These are phyloP conservation scores for Diorhabda sublineata DNA, from an alignment of 1,140 invertebrate species.

Conservation along the genomic window DNA sequence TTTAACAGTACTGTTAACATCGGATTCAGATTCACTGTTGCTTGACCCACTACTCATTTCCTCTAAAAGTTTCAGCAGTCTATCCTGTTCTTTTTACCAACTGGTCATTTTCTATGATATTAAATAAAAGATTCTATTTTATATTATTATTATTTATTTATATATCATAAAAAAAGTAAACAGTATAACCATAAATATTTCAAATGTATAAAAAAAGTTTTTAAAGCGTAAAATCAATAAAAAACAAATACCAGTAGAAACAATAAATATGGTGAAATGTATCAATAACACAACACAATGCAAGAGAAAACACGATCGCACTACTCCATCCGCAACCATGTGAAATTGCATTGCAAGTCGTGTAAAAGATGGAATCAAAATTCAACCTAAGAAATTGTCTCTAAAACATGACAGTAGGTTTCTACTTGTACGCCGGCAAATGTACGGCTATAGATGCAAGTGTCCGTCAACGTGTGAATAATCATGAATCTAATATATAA, in stretches of 20 bases:
- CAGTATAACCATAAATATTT: neutral
- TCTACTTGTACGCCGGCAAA: neutral
- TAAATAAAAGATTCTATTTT: neutral
- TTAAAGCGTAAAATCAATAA: neutral
- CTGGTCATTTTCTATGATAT: neutral
- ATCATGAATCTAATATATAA: no score
- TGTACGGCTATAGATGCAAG: no score
- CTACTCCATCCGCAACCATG: neutral
- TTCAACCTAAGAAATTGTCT: neutral
- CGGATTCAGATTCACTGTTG: no score
- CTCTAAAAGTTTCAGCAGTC: no score
- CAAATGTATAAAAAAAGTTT: neutral
- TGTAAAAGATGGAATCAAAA: neutral
- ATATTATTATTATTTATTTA: no score
- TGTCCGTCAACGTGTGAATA: no score
- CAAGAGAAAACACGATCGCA: neutral
- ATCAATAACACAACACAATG: neutral
- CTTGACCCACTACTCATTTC: no score
- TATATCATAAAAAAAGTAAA: neutral
- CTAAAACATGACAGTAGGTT: neutral
- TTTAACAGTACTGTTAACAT: no score
- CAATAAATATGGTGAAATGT: neutral
- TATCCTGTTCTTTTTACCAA: neutral
- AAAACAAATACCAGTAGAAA: neutral
- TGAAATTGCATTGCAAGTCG: neutral